Conservation (phyloP, 2,888 invertebrate genomes). For the Clusia tigrina region DNA sequence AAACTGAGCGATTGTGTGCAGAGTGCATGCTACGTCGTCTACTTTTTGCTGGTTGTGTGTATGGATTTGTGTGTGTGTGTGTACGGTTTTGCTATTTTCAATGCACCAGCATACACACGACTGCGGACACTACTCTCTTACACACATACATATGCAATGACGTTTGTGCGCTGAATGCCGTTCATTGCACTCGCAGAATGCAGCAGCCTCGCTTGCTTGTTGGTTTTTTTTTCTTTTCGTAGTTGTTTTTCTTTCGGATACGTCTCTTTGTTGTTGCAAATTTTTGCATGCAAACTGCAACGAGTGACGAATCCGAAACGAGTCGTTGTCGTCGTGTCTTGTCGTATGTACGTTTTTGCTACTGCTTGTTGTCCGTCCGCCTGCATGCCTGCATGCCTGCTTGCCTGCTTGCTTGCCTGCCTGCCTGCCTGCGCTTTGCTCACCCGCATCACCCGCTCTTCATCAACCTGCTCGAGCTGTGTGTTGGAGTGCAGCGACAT, state of each 20-base stretch:
- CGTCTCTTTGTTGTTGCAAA: slow-evolving; percentile 33
- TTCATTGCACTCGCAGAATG: slow-evolving; percentile 57
- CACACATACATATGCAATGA: slow-evolving; percentile 8
- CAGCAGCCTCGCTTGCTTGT: slow-evolving; percentile 46
- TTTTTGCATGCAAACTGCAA: slow-evolving; percentile 41
- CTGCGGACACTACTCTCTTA: not conserved
- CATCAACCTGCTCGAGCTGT: no score
- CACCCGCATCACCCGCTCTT: no score
- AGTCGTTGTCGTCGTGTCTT: slow-evolving; percentile 18
- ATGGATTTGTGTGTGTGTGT: slow-evolving; percentile 13
- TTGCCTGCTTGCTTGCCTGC: no score
- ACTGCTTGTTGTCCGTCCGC: not conserved
- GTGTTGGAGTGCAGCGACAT: slow-evolving; percentile 69
- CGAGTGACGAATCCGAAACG: slow-evolving; percentile 21
- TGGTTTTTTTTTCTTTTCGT: slow-evolving; percentile 14
- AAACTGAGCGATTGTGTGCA: slow-evolving; percentile 34
- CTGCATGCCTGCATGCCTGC: not conserved
- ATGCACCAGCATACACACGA: slow-evolving; percentile 10
- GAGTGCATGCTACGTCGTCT: not conserved
- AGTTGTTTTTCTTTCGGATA: slow-evolving; percentile 28
- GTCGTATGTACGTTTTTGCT: slow-evolving; percentile 23
- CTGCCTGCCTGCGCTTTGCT: slow-evolving; percentile 7
- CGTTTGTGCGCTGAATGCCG: slow-evolving; percentile 55
- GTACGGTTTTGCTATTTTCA: slow-evolving; percentile 11
- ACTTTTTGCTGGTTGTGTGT: not conserved